These are phyloP conservation scores for Scaptomyza montana DNA, from an alignment of 1,140 invertebrate species.

Conservation along the genomic window DNA sequence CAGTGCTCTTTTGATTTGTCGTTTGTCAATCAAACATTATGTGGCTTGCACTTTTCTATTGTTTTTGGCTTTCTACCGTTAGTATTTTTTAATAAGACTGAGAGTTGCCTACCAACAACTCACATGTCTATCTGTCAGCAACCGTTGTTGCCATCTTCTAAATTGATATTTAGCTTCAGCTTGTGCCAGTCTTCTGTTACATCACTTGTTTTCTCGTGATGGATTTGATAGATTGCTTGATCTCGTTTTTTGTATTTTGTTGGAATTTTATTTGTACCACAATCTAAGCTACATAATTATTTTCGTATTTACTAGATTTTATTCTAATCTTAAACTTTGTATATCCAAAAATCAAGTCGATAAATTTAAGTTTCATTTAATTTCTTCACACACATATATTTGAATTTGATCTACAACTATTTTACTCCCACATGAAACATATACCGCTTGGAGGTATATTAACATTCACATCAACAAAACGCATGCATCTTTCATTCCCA, in stretches of 20 bases:
- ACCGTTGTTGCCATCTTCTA: not conserved
- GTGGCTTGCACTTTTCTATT: conserved; percentile 49
- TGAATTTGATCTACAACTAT: no score
- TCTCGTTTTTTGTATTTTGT: no score
- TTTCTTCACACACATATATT: no score
- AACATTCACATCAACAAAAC: conserved; percentile 43
- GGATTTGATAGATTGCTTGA: no score
- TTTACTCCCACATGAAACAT: not conserved
- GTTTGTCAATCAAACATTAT: conserved; percentile 75
- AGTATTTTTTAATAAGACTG: conserved; percentile 38
- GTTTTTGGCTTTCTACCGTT: conserved; percentile 42
- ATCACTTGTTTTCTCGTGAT: no score
- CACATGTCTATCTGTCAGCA: conserved; percentile 8
- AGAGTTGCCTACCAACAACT: conserved; percentile 11
- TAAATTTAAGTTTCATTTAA: no score
- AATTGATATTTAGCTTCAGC: conserved; percentile 22
- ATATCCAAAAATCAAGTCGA: no score
- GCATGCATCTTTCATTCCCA: conserved; percentile 3
- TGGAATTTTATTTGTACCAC: no score
- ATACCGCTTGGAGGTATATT: conserved; percentile 47
- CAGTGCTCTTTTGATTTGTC: conserved; percentile 42
- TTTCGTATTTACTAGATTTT: no score
- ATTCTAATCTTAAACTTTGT: no score
- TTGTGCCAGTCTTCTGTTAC: not conserved
- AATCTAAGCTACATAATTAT: no score